phyloP scores from a whole-genome alignment of 2,888 invertebrate species.

The Neoaliturus tenellus region DNA sequence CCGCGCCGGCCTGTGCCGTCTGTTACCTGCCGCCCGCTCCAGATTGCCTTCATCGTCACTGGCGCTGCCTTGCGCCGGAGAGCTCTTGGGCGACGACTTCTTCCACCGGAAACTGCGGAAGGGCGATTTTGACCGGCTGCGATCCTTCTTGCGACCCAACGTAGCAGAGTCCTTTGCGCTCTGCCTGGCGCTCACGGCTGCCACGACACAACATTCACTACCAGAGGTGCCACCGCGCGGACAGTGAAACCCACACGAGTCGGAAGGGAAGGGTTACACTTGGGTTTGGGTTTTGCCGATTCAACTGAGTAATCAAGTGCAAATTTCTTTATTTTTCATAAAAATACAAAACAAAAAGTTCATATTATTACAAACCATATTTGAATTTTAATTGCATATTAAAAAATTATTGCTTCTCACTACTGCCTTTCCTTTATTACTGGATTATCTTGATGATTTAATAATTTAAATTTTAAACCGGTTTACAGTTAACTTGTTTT shows the following conservation, averaged over 20 bases:
- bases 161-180: slow-evolving; percentile 56
- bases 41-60: slow-evolving; percentile 89
- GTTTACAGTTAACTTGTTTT: no score
- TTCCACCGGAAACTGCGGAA: slow-evolving; percentile 96
- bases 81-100: slow-evolving; percentile 73
- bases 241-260: neutral
- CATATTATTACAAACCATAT: no score
- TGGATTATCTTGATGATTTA: no score
- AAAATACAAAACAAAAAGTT: no score
- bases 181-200: slow-evolving; percentile 53
- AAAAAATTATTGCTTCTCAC: no score
- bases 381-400: no score
- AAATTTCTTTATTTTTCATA: no score
- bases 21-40: slow-evolving; percentile 69
- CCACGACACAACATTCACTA: slow-evolving; percentile 48
- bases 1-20: no score
- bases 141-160: slow-evolving; percentile 77
- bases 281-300: no score
- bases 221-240: slow-evolving; percentile 7
- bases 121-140: slow-evolving; percentile 95
- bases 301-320: no score
- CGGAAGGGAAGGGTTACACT: neutral
- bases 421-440: no score
- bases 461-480: no score
- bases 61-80: slow-evolving; percentile 78